phyloP scores from a whole-genome alignment of 2,888 invertebrate species.

The Metellina segmentata region DNA sequence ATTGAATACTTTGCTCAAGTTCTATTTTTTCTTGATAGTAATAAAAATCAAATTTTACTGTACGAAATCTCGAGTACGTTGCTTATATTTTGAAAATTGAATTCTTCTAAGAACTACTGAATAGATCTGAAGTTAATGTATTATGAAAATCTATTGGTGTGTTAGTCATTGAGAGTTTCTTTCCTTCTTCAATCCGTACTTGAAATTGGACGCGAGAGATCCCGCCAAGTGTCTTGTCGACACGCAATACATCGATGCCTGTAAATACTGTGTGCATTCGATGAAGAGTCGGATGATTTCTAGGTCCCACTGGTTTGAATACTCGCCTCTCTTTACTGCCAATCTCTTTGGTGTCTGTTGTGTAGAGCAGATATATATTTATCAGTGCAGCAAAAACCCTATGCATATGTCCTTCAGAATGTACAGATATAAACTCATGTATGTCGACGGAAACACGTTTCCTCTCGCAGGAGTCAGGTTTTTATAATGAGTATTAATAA shows the following conservation, averaged over 20 bases:
- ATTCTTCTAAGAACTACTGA: background rate
- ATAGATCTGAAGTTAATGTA: background rate
- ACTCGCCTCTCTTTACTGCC: constrained; percentile 44
- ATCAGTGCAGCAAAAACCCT: constrained; percentile 43
- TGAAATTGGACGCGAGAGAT: background rate
- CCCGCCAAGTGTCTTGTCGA: constrained; percentile 26
- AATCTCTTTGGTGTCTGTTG: constrained; percentile 48
- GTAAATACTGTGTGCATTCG: constrained; percentile 65
- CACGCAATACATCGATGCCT: constrained; percentile 65
- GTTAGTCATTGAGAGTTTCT: constrained; percentile 1
- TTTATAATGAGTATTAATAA: constrained; percentile 74
- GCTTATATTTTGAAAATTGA: background rate
- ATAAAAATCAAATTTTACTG: background rate
- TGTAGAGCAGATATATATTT: constrained; percentile 66
- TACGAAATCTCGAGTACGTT: background rate
- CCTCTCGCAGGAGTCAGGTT: constrained; percentile 65
- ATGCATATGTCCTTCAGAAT: constrained; percentile 59
- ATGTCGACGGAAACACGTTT: constrained; percentile 41
- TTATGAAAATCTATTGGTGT: background rate
- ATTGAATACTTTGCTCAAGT: background rate
- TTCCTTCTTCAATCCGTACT: background rate
- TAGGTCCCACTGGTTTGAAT: background rate
- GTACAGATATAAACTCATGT: constrained; percentile 49
- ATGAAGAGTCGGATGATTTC: constrained; percentile 1
- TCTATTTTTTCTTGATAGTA: background rate